Percentiles rank a stretch among this genome's conserved stretches.
These are phyloP conservation scores for Lepidurus couesii DNA, from an alignment of 1,140 invertebrate genomes.

Conservation along the genomic window DNA sequence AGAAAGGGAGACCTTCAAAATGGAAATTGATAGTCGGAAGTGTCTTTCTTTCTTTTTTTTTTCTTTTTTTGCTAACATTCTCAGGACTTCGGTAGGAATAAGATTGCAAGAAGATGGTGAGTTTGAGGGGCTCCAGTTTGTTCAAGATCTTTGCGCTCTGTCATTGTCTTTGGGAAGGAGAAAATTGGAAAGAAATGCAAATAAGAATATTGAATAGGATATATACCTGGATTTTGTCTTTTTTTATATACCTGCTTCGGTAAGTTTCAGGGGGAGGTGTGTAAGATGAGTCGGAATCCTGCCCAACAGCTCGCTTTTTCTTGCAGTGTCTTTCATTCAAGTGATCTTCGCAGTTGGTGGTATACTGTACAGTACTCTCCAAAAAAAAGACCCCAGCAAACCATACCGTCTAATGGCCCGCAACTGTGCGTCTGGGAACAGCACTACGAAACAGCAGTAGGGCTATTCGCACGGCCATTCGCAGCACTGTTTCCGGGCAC, in stretches of 20 bases:
- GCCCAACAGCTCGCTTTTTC: too few species aligned
- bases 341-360: too few species aligned
- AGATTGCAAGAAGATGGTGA: neutral
- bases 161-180: neutral
- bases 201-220: neutral
- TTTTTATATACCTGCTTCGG: neutral
- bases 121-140: neutral
- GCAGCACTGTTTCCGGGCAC: too few species aligned
- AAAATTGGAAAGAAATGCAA: neutral
- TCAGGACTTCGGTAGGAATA: neutral
- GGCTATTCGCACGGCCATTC: too few species aligned
- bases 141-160: neutral
- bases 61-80: neutral
- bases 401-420: too few species aligned
- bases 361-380: too few species aligned
- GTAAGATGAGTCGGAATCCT: too few species aligned
- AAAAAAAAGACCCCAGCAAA: too few species aligned
- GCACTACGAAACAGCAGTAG: too few species aligned
- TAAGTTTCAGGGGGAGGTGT: neutral
- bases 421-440: too few species aligned
- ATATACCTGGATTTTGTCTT: neutral
- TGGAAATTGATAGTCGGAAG: slow-evolving; percentile 3
- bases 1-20: neutral
- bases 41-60: neutral
- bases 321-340: too few species aligned